These are phyloP conservation scores for Drosophila sulfurigaster DNA, from an alignment of 1,140 invertebrate species.

Conservation along the genomic window DNA sequence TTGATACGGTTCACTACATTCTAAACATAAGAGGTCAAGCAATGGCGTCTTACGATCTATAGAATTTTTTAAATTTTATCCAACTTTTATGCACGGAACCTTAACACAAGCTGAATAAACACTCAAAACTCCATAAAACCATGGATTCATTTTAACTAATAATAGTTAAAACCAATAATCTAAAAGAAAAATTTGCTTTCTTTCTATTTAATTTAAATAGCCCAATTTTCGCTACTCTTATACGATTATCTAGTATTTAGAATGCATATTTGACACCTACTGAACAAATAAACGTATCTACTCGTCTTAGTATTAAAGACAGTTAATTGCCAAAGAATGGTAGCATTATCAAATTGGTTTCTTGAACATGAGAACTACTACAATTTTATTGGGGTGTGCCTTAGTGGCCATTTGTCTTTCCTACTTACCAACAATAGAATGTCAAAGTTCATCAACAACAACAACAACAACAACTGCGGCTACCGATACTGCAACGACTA, in stretches of 20 bases:
- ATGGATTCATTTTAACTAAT: too few species aligned
- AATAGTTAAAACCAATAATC: too few species aligned
- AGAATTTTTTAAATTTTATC: too few species aligned
- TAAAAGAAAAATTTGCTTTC: too few species aligned
- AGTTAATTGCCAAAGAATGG: neutral
- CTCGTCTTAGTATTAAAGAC: constrained; percentile 8
- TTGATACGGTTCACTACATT: too few species aligned
- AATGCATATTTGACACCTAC: neutral
- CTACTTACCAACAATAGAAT: neutral
- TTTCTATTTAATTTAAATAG: too few species aligned
- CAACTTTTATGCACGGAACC: too few species aligned
- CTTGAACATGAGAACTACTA: constrained; percentile 13
- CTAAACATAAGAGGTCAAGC: too few species aligned
- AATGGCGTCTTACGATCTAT: too few species aligned
- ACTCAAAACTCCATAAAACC: too few species aligned
- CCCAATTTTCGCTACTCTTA: neutral
- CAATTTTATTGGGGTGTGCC: constrained; percentile 10
- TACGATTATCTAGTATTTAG: neutral
- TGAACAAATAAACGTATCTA: neutral
- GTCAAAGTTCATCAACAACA: neutral
- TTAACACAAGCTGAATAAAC: too few species aligned
- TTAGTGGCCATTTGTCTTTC: constrained; percentile 17
- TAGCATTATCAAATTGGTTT: constrained; percentile 20
- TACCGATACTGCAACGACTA: neutral
- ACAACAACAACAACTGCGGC: constrained; percentile 2